Evolutionary conservation across 2,113 vertebrate genomes (phyloP).

Genomic region (Python bivittatus): DNA sequence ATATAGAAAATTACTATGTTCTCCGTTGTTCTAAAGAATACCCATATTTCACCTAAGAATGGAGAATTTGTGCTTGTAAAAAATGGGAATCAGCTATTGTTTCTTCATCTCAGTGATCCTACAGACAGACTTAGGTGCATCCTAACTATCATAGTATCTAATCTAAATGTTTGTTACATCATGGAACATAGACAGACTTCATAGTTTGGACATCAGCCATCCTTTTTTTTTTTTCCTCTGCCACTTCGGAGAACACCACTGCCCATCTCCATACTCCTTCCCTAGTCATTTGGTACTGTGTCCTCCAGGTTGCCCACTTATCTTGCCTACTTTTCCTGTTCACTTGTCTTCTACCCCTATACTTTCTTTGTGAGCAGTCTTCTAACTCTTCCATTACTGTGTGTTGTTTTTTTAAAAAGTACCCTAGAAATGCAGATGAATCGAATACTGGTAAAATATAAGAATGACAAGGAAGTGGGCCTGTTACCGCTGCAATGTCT

Average conservation of each 20-base stretch:
- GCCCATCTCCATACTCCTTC: background rate
- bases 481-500: background rate
- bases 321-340: background rate
- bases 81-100: background rate
- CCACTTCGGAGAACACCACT: background rate
- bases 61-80: constrained; percentile 27
- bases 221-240: background rate
- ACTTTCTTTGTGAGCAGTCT: background rate
- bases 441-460: background rate
- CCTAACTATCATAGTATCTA: background rate
- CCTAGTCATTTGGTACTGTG: background rate
- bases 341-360: background rate
- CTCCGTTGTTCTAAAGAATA: constrained; percentile 60
- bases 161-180: background rate
- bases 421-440: background rate
- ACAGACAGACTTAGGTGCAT: background rate
- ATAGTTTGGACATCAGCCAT: background rate
- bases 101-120: background rate
- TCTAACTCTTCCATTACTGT: background rate
- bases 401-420: background rate
- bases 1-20: constrained; percentile 65
- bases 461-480: background rate
- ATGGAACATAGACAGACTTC: background rate
- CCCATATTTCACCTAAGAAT: constrained; percentile 1
- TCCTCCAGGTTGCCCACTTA: background rate